Evolutionary conservation across 2,888 invertebrate species (phyloP), one percentile per base, ranked within the genome.

Genomic region (Phorcus lineatus): DNA sequence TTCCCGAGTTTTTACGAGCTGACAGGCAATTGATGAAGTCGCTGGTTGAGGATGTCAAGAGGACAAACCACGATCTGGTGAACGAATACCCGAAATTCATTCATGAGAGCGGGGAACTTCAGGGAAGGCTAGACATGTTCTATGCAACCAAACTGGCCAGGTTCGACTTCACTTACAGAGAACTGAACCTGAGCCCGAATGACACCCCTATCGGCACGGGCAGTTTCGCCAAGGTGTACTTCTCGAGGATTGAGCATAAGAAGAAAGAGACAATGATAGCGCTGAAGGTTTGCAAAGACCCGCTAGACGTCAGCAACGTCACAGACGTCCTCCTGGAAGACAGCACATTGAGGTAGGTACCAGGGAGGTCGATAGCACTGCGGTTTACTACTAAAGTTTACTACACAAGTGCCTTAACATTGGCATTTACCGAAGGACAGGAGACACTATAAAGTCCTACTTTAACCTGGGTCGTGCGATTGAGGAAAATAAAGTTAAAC

Each of bases 171-270:
- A 80, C 82, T 4, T 77, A 88, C 4, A 80, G 85, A 13, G 89
- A 90, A 52, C 28, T 91, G 7, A 77, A 55, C 9, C 90, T 85
- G 83, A 85, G 88, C 74, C 80, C 83, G 7, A 54, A 66, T 0
- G 84, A 84, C 0, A 81, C 83, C 28, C 82, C 85, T 9, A 74
- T 91, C 0, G 90, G 91, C 13, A 86, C 85, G 17, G 91, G 91
- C 11, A 87, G 86, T 77, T 91, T 91, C 83, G 91, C 90, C 4
- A 89, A 89, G 66, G 90, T 91, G 16, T 90, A 86, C 78, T 79
- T 80, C 36, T 88, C 84, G 0, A 70, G 80, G 13, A 76, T 87
- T 4, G 80, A 79, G 31, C 74, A 47, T 22, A 9, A 74, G 24
- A 70, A 79, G 0, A 78, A 79, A 6, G 74, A 70, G 57, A 31